Evolutionary conservation across 2,113 vertebrate species (phyloP), one percentile per base, ranked within the genome.

Genomic region (Daphoenositta chrysoptera): DNA sequence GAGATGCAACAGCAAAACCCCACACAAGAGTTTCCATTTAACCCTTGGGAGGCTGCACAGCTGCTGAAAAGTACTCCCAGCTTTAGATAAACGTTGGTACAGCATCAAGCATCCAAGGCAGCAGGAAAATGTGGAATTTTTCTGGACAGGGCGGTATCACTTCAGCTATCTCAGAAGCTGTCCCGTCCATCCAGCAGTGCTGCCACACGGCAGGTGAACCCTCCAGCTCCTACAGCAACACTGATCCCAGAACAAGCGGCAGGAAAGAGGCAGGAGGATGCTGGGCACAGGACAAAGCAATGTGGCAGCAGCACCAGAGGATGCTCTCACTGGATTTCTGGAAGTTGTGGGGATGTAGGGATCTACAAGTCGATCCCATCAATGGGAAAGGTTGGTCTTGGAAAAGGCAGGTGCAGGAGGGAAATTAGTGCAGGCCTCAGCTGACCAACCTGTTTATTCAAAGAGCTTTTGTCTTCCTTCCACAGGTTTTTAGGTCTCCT

Each of bases 61-160:
- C 48, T 84, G 84, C 15, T 27, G 23, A 14, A 19, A 73, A 58
- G 13, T 2, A 30, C 45, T 50, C 18, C 50, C 35, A 48, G 89
- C 33, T 83, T 40, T 30, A 60, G 4, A 31, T 11, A 5, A 65
- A 21, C 6, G 13, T 7, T 8, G 71, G 13, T 3, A 19, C 13
- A 17, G 20, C 35, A 48, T 0, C 3, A 24, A 65, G 28, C 5
- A 27, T 2, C 64, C 51, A 7, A 26, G 87, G 48, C 33, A 88
- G 39, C 28, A n/a, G 7, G 6, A 4, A 81, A 69, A 37, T 0
- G 26, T 23, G 5, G 1, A 21, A 4, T 44, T 47, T 2, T 28
- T 39, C 26, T 3, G 1, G 42, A n/a, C 31, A 18, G 27, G 51
- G 47, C 1, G 13, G 60, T 0, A 1, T 26, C 37, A 4, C 48